Evolutionary conservation across 2,888 invertebrate genomes (phyloP).

Genomic region (Ichneumon xanthorius): DNA sequence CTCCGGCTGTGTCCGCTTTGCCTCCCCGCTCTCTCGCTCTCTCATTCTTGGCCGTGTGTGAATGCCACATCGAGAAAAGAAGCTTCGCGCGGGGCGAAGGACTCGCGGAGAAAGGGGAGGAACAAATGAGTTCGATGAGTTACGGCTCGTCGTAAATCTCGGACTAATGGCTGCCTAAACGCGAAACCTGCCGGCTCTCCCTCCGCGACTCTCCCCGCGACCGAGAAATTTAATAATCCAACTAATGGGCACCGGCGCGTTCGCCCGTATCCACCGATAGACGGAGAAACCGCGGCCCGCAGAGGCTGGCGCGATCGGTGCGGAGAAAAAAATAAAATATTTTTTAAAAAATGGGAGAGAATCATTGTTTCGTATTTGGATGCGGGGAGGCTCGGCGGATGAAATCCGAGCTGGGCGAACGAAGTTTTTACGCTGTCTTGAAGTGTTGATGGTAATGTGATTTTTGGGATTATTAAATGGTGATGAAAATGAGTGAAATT

Average conservation of each 20-base stretch:
- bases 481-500: too few species aligned
- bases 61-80: constrained; percentile 54
- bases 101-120: constrained; percentile 70
- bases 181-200: constrained; percentile 82
- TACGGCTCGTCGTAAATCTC: constrained; percentile 85
- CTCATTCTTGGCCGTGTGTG: not conserved
- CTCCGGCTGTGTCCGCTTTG: constrained; percentile 12
- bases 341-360: constrained; percentile 28
- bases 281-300: constrained; percentile 44
- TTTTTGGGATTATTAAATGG: too few species aligned
- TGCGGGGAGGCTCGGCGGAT: too few species aligned
- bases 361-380: not conserved
- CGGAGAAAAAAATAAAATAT: constrained; percentile 10
- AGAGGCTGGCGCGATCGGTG: constrained; percentile 41
- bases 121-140: constrained; percentile 85
- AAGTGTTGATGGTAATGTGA: not conserved
- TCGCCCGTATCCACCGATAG: constrained; percentile 80
- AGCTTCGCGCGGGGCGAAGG: constrained; percentile 22
- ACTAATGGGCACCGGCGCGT: constrained; percentile 82
- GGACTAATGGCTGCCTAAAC: constrained; percentile 84
- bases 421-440: not conserved
- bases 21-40: not conserved
- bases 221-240: constrained; percentile 85
- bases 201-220: constrained; percentile 74
- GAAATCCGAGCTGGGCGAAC: not conserved